Evolutionary conservation across 2,888 invertebrate species (phyloP), one percentile per base, ranked within the genome.

Genomic region (Polyommatus icarus): DNA sequence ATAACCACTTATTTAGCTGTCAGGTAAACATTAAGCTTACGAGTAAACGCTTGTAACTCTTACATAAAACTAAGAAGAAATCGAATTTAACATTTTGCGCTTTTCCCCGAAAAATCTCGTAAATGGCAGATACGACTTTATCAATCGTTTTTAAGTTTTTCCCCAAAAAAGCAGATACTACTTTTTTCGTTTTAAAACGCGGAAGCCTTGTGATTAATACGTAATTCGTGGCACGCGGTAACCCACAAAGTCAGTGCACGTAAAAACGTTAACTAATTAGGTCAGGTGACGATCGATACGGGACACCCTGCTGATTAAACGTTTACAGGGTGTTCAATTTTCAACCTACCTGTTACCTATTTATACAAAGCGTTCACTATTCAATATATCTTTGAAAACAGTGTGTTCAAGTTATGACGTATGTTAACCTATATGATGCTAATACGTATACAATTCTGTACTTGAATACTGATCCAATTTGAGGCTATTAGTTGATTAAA

Each of bases 241-340:
- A 75, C 75, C 75, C 32, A 75, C 46, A 75, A 73, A 73, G 54
- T 54, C 24, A 75, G 29, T 50, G 54, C 75, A 54, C 75, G 75
- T 75, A 50, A 75, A 50, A 54, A 54, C 50, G 7, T 50, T 50
- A 18, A 75, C 75, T 75, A 75, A 75, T 75, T 75, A 75, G 75
- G 75, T 75, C 75, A 50, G 46, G 20, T 12, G 73, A 54, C 75
- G 75, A 75, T 75, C 75, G 54, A 75, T 75, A 75, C 72, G 75
- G 46, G 50, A 50, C 54, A 54, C 75, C 24, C 24, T 50, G 54
- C 8, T 75, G 75, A 75, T 75, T 54, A 75, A 75, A 75, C 73
- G 46, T 73, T 73, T 6, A 40, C 40, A 29, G 24, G 10, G 24
- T 24, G 29, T 67, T 67, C 29, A 29, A 54, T 54, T 1, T 54